Evolutionary conservation across 2,888 invertebrate genomes (phyloP), one percentile per base, ranked within the genome.

Genomic region (Calameuta filiformis): DNA sequence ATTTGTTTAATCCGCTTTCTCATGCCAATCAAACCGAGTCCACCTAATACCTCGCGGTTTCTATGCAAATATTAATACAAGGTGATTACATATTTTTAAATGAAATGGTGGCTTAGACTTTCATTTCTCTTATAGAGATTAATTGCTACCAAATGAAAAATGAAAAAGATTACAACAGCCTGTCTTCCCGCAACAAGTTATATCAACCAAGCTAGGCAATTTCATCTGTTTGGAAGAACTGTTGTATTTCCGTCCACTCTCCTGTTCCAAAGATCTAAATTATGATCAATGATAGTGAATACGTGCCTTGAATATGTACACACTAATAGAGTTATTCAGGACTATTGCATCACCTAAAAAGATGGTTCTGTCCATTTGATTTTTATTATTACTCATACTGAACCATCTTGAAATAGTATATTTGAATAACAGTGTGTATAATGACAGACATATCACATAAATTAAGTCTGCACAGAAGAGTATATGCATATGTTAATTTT

Each of bases 21-120:
- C 56, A 56, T 56, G 56, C 56, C 71, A 71, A 71, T 71, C 71
- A 71, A 71, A 71, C 31, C 34, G 31, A 33, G 71, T 35, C 71
- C 12, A 23, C 23, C 12, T 71, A 34, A 71, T 71, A 15, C 71
- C 12, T 71, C 71, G 71, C 15, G 9, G 23, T 71, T 71, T 56
- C 23, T 23, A 15, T 15, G 56, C 23, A 56, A 56, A 23, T 15
- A 56, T 23, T 56, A 56, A 56, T 56, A 56, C 9, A 9, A 56
- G 56, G 23, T 56, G 56, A 56, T 56, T 56, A 23, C 23, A 23
- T 56, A 23, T 9, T 56, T 56, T 56, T 23, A 56, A 23, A 56
- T 56, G 23, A 56, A 56, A 56, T 56, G 23, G 56, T 23, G 23
- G 56, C 56, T 56, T 56, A 9, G 23, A 56, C 9, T 56, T 56